Evolutionary conservation across 2,113 vertebrate genomes (phyloP).

Genomic region (Poecile atricapillus): DNA sequence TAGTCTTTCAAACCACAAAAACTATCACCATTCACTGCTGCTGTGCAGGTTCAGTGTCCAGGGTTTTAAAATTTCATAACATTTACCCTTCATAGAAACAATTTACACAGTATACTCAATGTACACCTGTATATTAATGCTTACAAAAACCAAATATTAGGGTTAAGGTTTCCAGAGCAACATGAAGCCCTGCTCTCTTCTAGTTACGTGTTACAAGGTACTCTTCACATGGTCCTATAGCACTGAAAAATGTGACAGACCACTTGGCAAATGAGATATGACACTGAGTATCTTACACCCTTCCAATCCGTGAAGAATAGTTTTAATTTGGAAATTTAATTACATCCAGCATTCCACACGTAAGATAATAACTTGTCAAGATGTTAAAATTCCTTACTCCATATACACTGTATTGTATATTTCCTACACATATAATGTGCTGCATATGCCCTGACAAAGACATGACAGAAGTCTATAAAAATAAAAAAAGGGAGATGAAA

Average conservation of each 20-base stretch:
- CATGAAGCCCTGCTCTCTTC: not conserved
- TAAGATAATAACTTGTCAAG: not conserved
- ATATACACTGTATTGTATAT: not conserved
- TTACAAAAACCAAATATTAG: not conserved
- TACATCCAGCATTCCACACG: not conserved
- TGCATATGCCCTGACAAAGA: not conserved
- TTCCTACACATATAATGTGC: not conserved
- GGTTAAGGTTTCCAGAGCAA: not conserved
- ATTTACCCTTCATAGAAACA: slow-evolving; percentile 12
- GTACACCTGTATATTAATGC: not conserved
- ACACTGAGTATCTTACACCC: not conserved
- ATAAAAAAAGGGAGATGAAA: not conserved
- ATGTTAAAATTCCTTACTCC: not conserved
- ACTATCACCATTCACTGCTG: slow-evolving; percentile 37
- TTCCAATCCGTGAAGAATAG: not conserved
- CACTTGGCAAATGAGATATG: not conserved
- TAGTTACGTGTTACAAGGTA: not conserved
- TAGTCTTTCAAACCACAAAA: slow-evolving; percentile 64
- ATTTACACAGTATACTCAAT: not conserved
- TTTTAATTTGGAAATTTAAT: not conserved
- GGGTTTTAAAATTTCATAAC: slow-evolving; percentile 18
- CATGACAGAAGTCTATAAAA: not conserved
- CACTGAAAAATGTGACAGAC: not conserved
- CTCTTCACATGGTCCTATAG: not conserved
- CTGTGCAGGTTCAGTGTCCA: slow-evolving; percentile 21